phyloP scores from a whole-genome alignment of 2,888 invertebrate species.

The Himalopsyche japonica region DNA sequence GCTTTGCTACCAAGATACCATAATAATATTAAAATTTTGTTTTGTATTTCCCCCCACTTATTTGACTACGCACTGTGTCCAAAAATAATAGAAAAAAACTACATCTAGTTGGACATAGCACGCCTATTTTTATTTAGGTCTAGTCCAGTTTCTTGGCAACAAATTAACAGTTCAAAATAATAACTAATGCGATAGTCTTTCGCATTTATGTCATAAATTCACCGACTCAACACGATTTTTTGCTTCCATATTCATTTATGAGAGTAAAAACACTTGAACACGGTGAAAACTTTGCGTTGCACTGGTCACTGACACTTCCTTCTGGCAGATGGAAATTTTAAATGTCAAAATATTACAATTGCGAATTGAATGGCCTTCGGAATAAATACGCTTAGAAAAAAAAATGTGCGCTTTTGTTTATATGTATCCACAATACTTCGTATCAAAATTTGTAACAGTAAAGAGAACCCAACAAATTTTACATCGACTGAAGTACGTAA shows the following conservation, averaged over 20 bases:
- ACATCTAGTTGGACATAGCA: neutral
- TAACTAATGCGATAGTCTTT: neutral
- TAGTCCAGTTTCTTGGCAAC: neutral
- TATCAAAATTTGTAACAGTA: neutral
- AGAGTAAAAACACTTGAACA: neutral
- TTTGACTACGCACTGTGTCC: neutral
- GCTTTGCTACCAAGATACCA: too few species aligned
- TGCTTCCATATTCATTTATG: neutral
- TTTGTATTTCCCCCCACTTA: neutral
- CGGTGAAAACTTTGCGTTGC: neutral
- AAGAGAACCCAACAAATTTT: neutral
- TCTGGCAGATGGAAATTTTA: neutral
- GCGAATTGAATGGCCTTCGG: neutral
- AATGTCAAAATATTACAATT: neutral
- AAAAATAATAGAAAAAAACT: neutral
- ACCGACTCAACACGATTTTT: too few species aligned
- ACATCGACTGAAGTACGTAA: neutral
- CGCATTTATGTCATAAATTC: neutral
- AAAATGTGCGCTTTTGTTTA: neutral
- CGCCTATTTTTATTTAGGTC: neutral
- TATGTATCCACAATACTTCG: neutral
- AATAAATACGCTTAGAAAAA: neutral
- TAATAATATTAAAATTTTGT: neutral
- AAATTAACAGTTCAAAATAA: neutral
- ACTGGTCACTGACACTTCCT: neutral